Conservation (phyloP, 2,797 vertebrate genomes). For the Hydrolagus colliei region DNA sequence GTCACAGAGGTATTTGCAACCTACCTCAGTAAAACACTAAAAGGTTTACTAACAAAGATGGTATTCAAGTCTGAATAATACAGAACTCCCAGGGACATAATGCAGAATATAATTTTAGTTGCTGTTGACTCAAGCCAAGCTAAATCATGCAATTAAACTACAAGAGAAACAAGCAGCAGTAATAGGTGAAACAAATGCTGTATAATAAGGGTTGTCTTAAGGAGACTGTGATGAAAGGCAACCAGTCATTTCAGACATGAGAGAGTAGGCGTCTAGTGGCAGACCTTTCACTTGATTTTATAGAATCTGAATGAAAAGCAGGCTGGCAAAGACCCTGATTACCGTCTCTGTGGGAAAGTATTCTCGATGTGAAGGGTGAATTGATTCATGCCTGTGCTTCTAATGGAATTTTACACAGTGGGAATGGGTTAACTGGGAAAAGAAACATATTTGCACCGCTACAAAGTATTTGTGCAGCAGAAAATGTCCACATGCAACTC, state of each 20-base stretch:
- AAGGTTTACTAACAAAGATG: constrained; percentile 17
- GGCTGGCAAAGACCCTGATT: constrained; percentile 21
- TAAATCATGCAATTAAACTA: constrained; percentile 31
- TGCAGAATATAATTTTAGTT: constrained; percentile 26
- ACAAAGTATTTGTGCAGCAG: neutral
- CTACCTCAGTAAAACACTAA: neutral
- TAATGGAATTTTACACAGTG: neutral
- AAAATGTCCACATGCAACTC: neutral
- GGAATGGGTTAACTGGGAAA: constrained; percentile 21
- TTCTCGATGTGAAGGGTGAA: constrained; percentile 27
- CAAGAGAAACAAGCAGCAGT: constrained; percentile 19
- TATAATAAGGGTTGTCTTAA: constrained; percentile 31
- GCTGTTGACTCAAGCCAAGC: constrained; percentile 26
- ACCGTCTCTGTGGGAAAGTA: constrained; percentile 25
- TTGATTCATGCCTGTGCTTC: constrained; percentile 27
- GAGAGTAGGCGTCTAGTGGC: constrained; percentile 25
- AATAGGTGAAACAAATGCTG: constrained; percentile 18
- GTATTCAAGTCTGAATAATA: constrained; percentile 13
- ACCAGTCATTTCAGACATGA: constrained; percentile 28
- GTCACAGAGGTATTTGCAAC: constrained; percentile 20
- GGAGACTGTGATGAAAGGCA: constrained; percentile 26
- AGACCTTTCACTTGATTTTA: constrained; percentile 25
- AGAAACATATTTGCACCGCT: neutral
- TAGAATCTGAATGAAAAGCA: constrained; percentile 26
- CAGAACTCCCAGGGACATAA: constrained; percentile 7